These are phyloP conservation scores for Nerophis ophidion DNA, from an alignment of 2,113 vertebrate species.

Conservation along the genomic window DNA sequence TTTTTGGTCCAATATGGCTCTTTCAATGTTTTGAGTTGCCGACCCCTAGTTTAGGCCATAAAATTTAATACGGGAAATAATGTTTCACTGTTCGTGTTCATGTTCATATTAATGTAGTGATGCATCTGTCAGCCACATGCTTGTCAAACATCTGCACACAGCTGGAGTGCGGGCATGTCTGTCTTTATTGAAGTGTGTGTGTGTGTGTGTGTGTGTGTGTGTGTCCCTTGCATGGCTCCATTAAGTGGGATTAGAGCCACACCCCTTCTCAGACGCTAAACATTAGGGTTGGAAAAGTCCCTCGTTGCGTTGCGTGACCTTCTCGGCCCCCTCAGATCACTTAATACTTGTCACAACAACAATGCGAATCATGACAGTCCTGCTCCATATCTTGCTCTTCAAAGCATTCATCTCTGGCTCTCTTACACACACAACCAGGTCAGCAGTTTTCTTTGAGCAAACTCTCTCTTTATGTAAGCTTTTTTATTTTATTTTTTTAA, in stretches of 20 bases:
- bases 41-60: neutral
- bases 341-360: conserved; percentile 36
- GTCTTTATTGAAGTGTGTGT: conserved; percentile 14
- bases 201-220: conserved; percentile 6
- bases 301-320: conserved; percentile 23
- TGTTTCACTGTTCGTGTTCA: conserved; percentile 20
- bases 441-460: conserved; percentile 35
- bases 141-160: conserved; percentile 28
- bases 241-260: conserved; percentile 25
- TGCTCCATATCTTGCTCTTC: conserved; percentile 37
- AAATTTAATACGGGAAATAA: neutral
- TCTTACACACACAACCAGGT: conserved; percentile 13
- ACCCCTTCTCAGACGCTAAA: conserved; percentile 13
- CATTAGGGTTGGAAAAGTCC: conserved; percentile 23
- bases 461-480: conserved; percentile 18
- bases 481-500: neutral
- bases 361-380: conserved; percentile 25
- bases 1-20: too few species aligned
- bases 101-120: conserved; percentile 25
- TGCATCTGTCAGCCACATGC: conserved; percentile 63
- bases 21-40: too few species aligned
- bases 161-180: conserved; percentile 22
- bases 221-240: conserved; percentile 21
- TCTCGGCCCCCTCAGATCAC: conserved; percentile 14
- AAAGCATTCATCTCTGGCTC: conserved; percentile 26